A percentile compares a stretch with the other conserved stretches of the same genome.
phyloP scores from a whole-genome alignment of 2,888 invertebrate species.

The Cryptophagus acutangulus region DNA sequence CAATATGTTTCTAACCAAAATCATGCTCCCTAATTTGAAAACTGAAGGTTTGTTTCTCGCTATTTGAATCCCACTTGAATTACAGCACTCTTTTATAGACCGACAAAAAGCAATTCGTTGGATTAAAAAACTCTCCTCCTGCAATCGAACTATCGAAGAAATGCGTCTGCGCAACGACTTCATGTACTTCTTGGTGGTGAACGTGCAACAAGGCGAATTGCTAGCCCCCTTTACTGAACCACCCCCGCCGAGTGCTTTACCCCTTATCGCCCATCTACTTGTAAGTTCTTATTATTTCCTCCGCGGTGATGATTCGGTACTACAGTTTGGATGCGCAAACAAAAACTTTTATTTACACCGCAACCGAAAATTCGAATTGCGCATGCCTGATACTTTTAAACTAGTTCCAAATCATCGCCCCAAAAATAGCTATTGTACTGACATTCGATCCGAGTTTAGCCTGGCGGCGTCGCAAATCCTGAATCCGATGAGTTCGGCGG shows the following conservation, averaged over 20 bases:
- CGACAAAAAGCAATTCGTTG: constrained; percentile 49
- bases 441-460: too few relatives aligned
- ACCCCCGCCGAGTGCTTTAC: constrained; percentile 49
- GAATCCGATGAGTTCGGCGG: constrained; percentile 21
- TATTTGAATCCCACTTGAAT: neutral
- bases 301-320: too few relatives aligned
- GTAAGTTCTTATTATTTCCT: too few relatives aligned
- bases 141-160: constrained; percentile 49
- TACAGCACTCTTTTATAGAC: constrained; percentile 36
- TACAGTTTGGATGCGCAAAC: too few relatives aligned
- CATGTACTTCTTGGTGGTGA: constrained; percentile 51
- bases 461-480: constrained; percentile 35
- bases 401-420: too few relatives aligned
- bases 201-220: constrained; percentile 49
- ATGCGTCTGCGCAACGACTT: constrained; percentile 54
- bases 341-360: too few relatives aligned
- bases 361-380: too few relatives aligned
- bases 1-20: constrained; percentile 51
- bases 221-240: constrained; percentile 50
- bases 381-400: too few relatives aligned
- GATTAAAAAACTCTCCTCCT: constrained; percentile 50
- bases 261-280: constrained; percentile 46
- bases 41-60: constrained; percentile 27
- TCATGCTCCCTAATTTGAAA: constrained; percentile 46
- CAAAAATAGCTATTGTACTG: too few relatives aligned